Base-by-base conservation (phyloP, 2,888 invertebrate genomes). In the Epinotia bilunana region DNA sequence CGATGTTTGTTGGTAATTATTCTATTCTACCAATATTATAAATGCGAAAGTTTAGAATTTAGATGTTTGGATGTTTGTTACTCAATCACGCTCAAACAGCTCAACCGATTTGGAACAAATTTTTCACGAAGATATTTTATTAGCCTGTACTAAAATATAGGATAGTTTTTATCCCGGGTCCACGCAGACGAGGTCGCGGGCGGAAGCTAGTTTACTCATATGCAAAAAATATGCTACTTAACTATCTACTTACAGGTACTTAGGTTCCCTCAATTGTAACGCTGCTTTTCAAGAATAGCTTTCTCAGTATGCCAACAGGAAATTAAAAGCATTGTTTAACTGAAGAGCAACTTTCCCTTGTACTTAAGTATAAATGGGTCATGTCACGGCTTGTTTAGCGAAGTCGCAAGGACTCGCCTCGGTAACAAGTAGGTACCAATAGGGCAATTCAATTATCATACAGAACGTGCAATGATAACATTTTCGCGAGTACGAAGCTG, bases 321-420 rank as follows among this genome's bases (percentile, higher is more conserved):
- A 62, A 71, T 71, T 61, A 53, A 71, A 4, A 20, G 70, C 49
- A 71, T 71, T 71, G 61, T 71, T 28, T 28, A 3, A 3, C 0
- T 62, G 43, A 39, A 60, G 58, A 67, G 5, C 61, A 55, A 61
- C 62, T 53, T 62, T 60, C 58, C 69, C 60, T 46, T n/a, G 7
- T 62, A 23, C 43, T 67, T 7, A 49, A 67, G 18, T 18, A 53
- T 68, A 61, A 68, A 71, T 75, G 71, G 71, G 75, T 75, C 70
- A 63, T 49, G 75, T 77, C 78, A 79, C 79, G 46, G 33, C 79
- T 82, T 86, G 84, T 86, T 86, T 86, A 83, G 82, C 73, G 81
- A 82, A 80, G 16, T 18, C 53, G 20, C 39, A 39, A 43, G 68
- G 62, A 64, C 70, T 58, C 62, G 18, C 60, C 60, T 63, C n/a